Conservation (phyloP, 2,113 vertebrate genomes). For the Prunella fulvescens region DNA sequence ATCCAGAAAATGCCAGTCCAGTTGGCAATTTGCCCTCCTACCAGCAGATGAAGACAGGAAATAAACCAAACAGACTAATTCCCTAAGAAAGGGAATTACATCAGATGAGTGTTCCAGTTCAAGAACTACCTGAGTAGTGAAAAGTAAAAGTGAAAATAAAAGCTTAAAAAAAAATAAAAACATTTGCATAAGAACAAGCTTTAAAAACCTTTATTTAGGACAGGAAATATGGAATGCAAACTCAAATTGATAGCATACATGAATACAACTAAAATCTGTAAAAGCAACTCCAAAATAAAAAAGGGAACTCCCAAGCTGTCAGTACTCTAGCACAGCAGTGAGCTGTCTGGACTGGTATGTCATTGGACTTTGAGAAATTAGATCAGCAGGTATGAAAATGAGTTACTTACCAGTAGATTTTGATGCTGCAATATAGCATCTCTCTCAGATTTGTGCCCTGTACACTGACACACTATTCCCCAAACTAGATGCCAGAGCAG, state of each 20-base stretch:
- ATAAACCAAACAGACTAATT: constrained; percentile 64
- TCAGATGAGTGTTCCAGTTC: constrained; percentile 58
- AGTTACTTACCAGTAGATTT: constrained; percentile 40
- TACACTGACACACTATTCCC: background rate
- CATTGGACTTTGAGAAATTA: constrained; percentile 65
- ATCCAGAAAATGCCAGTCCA: constrained; percentile 61
- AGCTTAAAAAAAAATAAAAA: constrained; percentile 47
- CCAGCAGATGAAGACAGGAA: constrained; percentile 66
- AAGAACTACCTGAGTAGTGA: constrained; percentile 58
- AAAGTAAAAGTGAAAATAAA: constrained; percentile 61
- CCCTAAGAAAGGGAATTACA: constrained; percentile 59
- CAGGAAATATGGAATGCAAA: constrained; percentile 50
- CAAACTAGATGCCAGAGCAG: background rate
- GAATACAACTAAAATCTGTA: constrained; percentile 24
- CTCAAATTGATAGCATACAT: constrained; percentile 33
- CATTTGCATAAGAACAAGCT: constrained; percentile 37
- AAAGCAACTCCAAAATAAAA: constrained; percentile 37
- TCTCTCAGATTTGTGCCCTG: background rate
- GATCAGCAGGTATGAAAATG: background rate
- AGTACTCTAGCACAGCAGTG: background rate
- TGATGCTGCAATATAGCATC: background rate
- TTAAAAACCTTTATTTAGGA: constrained; percentile 10
- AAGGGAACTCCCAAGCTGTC: background rate
- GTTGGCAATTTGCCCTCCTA: constrained; percentile 61
- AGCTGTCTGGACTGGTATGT: constrained; percentile 43